These are phyloP conservation scores for Lutraria rhynchaena DNA, from an alignment of 1,140 invertebrate species.

Conservation along the genomic window DNA sequence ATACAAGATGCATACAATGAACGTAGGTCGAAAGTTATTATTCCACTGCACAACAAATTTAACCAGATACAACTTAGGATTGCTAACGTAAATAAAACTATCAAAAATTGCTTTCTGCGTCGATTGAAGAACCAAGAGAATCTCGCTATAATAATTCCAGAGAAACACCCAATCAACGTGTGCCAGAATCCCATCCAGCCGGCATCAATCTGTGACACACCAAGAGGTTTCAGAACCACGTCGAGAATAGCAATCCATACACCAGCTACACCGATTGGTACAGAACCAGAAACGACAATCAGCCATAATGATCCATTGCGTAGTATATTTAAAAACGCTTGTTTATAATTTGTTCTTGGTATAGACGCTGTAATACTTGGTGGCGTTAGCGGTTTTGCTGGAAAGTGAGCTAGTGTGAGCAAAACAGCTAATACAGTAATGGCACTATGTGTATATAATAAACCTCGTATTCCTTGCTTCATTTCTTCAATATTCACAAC, in stretches of 20 bases:
- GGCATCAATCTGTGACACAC: constrained; percentile 68
- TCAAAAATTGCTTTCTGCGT: constrained; percentile 49
- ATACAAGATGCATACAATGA: neutral
- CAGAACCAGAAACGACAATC: constrained; percentile 62
- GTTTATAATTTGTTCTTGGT: constrained; percentile 66
- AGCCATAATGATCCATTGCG: constrained; percentile 71
- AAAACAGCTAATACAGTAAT: constrained; percentile 65
- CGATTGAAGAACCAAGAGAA: constrained; percentile 49
- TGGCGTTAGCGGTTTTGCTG: constrained; percentile 72
- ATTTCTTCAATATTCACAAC: constrained; percentile 3
- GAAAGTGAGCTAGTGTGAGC: constrained; percentile 71
- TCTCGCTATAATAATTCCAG: constrained; percentile 67
- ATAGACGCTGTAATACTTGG: constrained; percentile 66
- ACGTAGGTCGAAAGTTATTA: constrained; percentile 47
- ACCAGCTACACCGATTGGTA: constrained; percentile 70
- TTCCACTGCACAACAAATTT: constrained; percentile 25
- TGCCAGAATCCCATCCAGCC: constrained; percentile 75
- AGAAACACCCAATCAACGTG: constrained; percentile 68
- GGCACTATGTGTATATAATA: constrained; percentile 67
- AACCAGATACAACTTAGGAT: constrained; percentile 51
- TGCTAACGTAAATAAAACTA: constrained; percentile 46
- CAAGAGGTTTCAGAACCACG: constrained; percentile 68
- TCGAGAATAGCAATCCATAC: constrained; percentile 70
- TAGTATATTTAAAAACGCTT: constrained; percentile 60
- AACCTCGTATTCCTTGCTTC: constrained; percentile 1